phyloP scores from a whole-genome alignment of 2,797 vertebrate species.

The Tokudaia tokunoshimensis region DNA sequence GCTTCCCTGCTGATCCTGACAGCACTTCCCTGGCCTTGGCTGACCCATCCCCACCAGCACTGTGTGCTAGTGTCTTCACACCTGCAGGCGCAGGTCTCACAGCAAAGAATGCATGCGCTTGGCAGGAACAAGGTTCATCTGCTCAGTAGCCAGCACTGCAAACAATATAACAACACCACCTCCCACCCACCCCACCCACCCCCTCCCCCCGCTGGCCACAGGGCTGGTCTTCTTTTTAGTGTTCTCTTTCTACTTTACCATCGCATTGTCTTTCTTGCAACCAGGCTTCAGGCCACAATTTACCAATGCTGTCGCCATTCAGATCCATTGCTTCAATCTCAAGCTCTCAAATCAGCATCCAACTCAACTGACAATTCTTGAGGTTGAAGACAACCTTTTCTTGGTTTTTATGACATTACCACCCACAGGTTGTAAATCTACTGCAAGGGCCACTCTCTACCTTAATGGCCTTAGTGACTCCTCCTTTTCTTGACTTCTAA shows the following conservation, averaged over 20 bases:
- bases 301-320: neutral
- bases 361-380: neutral
- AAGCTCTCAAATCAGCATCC: neutral
- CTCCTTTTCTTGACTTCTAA: slow-evolving; percentile 1
- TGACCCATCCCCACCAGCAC: neutral
- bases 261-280: neutral
- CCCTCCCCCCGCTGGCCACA: neutral
- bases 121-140: neutral
- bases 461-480: neutral
- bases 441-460: neutral
- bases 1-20: neutral
- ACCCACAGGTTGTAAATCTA: neutral
- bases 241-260: neutral
- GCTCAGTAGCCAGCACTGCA: neutral
- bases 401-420: neutral
- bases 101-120: neutral
- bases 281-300: neutral
- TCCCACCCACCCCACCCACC: no score
- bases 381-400: neutral
- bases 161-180: neutral
- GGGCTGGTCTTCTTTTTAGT: neutral
- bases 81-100: neutral
- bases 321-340: neutral
- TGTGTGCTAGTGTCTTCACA: neutral
- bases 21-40: neutral